These are phyloP conservation scores for Scleropages formosus DNA, from an alignment of 2,797 vertebrate species.

Conservation along the genomic window DNA sequence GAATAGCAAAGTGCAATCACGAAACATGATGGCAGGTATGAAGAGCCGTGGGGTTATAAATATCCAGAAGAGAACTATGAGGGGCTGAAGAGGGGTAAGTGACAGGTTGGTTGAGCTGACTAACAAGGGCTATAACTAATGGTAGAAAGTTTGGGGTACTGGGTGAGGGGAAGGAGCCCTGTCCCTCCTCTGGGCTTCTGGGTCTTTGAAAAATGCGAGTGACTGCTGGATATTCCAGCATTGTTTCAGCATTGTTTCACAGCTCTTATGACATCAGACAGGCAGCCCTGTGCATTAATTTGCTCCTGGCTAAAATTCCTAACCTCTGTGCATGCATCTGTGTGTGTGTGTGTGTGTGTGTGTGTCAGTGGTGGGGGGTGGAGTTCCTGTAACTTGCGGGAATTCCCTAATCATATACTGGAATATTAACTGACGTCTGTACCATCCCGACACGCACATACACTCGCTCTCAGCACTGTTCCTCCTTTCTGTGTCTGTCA, in stretches of 20 bases:
- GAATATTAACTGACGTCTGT: constrained; percentile 67
- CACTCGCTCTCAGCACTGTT: constrained; percentile 20
- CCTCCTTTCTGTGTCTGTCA: constrained; percentile 27
- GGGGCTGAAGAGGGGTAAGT: too few relatives aligned
- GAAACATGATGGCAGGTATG: background rate
- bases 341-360: constrained; percentile 52
- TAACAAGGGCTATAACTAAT: background rate
- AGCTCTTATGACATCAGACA: constrained; percentile 40
- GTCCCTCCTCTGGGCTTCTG: background rate
- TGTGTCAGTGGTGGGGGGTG: constrained; percentile 49
- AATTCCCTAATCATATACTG: constrained; percentile 75
- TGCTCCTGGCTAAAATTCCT: constrained; percentile 40
- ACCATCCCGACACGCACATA: constrained; percentile 43
- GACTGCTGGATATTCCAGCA: constrained; percentile 7
- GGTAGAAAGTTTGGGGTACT: constrained; percentile 5
- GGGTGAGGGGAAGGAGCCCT: background rate
- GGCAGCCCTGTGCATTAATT: constrained; percentile 61
- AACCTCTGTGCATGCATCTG: constrained; percentile 25
- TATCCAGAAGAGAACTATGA: too few relatives aligned
- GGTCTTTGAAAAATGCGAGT: background rate
- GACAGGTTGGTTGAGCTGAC: too few relatives aligned
- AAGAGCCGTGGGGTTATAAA: background rate
- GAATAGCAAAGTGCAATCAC: background rate
- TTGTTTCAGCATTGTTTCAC: constrained; percentile 27
- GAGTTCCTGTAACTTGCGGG: constrained; percentile 68